Conservation (phyloP, 2,113 vertebrate genomes). For the Amphiprion percula region DNA sequence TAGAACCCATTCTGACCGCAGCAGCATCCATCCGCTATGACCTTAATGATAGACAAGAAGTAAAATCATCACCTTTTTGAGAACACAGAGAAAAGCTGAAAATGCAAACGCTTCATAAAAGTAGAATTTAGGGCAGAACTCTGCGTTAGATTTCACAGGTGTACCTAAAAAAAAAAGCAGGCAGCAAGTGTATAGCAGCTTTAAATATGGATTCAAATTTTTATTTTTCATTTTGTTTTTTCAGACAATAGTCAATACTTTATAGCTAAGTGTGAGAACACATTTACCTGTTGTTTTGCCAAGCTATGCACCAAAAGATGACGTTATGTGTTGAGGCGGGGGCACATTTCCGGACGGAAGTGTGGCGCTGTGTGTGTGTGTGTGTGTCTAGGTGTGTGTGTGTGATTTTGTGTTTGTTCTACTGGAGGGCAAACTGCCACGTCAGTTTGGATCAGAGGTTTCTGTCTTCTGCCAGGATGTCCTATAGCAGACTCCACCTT, state of each 20-base stretch:
- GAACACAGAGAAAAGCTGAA: no score
- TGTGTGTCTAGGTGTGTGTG: no score
- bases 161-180: no score
- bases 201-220: background rate
- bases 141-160: no score
- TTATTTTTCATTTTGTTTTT: background rate
- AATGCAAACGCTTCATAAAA: no score
- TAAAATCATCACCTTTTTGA: no score
- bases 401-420: background rate
- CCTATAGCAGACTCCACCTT: conserved; percentile 18
- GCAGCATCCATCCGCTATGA: no score
- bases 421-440: conserved; percentile 21
- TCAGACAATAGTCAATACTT: background rate
- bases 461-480: conserved; percentile 18
- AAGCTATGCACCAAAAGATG: conserved; percentile 29
- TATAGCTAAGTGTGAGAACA: background rate
- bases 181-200: no score
- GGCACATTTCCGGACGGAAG: conserved; percentile 15
- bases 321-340: background rate
- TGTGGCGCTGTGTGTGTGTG: conserved; percentile 14
- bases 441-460: conserved; percentile 22
- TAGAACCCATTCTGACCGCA: no score
- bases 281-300: background rate
- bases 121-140: no score
- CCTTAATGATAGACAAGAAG: no score